A percentile compares a stretch with the other conserved stretches of the same genome.
phyloP scores from a whole-genome alignment of 2,797 vertebrate species.

The Parauchenoglanis ngamensis region DNA sequence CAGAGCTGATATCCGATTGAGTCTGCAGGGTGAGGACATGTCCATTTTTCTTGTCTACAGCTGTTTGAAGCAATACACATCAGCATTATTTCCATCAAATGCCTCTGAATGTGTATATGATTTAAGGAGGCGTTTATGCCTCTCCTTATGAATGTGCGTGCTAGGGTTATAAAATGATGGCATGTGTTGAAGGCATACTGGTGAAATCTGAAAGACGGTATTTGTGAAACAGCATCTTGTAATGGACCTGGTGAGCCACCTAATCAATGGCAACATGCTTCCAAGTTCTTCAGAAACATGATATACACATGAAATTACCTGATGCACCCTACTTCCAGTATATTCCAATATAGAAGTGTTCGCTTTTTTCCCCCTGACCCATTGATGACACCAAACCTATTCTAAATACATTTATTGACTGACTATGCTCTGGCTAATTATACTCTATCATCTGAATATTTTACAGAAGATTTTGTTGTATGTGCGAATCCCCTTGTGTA shows the following conservation, averaged over 20 bases:
- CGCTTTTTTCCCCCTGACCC: background rate
- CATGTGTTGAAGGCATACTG: background rate
- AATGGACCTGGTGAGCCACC: no score
- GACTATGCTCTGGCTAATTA: background rate
- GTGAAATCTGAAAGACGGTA: background rate
- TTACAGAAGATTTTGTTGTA: background rate
- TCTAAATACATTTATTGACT: background rate
- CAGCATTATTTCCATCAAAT: background rate
- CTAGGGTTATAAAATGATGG: background rate
- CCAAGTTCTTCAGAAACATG: background rate
- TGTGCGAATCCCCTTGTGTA: background rate
- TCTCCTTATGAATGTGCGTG: background rate
- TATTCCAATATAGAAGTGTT: background rate
- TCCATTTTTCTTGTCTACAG: background rate
- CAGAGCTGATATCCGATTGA: slow-evolving; percentile 1
- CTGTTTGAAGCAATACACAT: no score
- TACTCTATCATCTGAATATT: background rate
- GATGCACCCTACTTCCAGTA: background rate
- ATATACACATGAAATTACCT: background rate
- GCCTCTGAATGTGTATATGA: background rate
- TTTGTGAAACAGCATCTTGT: background rate
- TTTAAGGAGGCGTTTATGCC: background rate
- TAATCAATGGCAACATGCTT: background rate
- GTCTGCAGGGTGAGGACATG: background rate
- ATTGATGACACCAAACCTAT: background rate